phyloP scores from a whole-genome alignment of 2,797 vertebrate genomes.

The Lemur catta region DNA sequence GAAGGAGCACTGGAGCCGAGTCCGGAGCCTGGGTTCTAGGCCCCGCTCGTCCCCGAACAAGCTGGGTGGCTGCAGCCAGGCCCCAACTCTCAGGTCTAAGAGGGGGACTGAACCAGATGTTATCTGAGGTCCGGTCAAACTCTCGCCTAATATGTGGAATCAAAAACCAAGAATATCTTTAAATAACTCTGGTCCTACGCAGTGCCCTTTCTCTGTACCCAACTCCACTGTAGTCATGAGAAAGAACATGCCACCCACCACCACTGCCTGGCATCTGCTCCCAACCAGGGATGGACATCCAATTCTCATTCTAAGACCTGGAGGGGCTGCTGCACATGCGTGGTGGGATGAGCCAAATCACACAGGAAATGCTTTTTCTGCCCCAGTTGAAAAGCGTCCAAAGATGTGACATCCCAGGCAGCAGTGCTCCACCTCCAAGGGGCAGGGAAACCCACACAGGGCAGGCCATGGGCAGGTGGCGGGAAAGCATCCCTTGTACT shows the following conservation, averaged over 20 bases:
- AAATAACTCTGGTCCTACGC: not conserved
- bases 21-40: not conserved
- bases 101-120: not conserved
- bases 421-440: not conserved
- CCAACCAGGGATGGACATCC: not conserved
- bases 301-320: not conserved
- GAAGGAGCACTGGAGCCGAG: not conserved
- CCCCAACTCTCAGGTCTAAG: not conserved
- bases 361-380: not conserved
- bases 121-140: not conserved
- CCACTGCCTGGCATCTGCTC: not conserved
- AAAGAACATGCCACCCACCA: not conserved
- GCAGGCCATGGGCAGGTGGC: not conserved
- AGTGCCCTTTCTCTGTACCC: not conserved
- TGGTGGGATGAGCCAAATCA: not conserved
- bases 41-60: not conserved
- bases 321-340: not conserved
- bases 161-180: not conserved
- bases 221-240: not conserved
- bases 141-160: not conserved
- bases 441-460: not conserved
- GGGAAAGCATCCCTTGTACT: not conserved
- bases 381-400: not conserved
- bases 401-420: not conserved
- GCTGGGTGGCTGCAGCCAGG: not conserved